phyloP scores from a whole-genome alignment of 1,140 invertebrate species.

The Microvelia longipes region DNA sequence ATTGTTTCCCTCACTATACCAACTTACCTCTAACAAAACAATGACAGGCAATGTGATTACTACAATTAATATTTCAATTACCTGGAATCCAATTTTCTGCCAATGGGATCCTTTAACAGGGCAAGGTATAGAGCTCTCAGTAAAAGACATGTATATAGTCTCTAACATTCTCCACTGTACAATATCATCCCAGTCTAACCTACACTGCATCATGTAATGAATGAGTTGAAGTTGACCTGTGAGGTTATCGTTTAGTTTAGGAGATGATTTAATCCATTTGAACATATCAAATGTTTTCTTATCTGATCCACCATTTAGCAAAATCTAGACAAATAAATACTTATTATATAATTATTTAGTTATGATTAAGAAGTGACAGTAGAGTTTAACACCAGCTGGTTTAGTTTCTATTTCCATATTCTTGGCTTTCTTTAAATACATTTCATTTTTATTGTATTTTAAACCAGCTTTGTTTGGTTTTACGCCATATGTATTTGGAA shows the following conservation, averaged over 20 bases:
- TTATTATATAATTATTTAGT: too few relatives aligned
- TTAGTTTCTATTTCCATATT: too few relatives aligned
- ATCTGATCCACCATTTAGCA: background rate
- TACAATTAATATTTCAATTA: too few relatives aligned
- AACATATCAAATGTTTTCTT: background rate
- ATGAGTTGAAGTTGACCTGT: background rate
- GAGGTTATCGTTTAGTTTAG: background rate
- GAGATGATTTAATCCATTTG: background rate
- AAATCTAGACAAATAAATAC: background rate
- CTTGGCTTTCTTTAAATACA: too few relatives aligned
- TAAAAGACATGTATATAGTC: conserved; percentile 37
- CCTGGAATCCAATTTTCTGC: conserved; percentile 44
- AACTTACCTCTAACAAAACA: too few relatives aligned
- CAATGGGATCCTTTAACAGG: conserved; percentile 37
- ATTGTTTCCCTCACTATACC: too few relatives aligned
- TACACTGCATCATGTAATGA: background rate
- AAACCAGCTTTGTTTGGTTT: too few relatives aligned
- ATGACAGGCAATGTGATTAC: too few relatives aligned
- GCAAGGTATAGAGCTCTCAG: conserved; percentile 32
- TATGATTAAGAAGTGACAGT: too few relatives aligned
- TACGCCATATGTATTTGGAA: too few relatives aligned
- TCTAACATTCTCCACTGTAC: conserved; percentile 34
- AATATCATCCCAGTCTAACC: conserved; percentile 31
- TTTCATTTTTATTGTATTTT: too few relatives aligned
- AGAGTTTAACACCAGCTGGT: too few relatives aligned